Conservation (phyloP, 2,888 invertebrate genomes). For the Portevinia maculata region DNA sequence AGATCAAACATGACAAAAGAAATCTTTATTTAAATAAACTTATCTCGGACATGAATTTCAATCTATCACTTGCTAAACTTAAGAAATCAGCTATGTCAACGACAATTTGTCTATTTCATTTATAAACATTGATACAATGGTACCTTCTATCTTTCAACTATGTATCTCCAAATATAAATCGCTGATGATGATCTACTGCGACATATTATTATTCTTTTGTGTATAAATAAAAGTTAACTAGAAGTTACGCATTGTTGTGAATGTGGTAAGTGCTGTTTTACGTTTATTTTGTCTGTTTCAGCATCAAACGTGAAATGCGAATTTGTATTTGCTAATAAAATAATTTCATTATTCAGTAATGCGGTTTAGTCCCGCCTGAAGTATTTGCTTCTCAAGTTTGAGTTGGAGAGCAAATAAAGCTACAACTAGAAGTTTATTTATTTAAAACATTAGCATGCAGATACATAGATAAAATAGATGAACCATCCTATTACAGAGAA, state of each 20-base stretch:
- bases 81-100: too few species aligned
- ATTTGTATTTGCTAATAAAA: neutral
- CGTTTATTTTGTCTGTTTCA: neutral
- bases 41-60: too few species aligned
- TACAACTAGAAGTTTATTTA: neutral
- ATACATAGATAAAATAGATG: too few species aligned
- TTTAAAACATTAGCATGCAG: neutral
- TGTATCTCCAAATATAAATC: neutral
- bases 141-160: neutral
- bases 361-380: too few species aligned
- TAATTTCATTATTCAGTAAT: neutral
- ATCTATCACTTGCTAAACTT: too few species aligned
- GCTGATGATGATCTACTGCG: neutral
- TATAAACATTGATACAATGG: neutral
- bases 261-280: neutral
- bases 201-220: conserved; percentile 1
- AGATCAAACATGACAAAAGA: too few species aligned
- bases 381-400: too few species aligned
- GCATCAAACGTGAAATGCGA: conserved; percentile 2
- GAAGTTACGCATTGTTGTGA: neutral
- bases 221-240: neutral
- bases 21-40: too few species aligned
- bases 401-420: neutral
- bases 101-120: too few species aligned
- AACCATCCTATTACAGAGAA: too few species aligned